phyloP scores from a whole-genome alignment of 1,140 invertebrate genomes.

The Solenopsis invicta region DNA sequence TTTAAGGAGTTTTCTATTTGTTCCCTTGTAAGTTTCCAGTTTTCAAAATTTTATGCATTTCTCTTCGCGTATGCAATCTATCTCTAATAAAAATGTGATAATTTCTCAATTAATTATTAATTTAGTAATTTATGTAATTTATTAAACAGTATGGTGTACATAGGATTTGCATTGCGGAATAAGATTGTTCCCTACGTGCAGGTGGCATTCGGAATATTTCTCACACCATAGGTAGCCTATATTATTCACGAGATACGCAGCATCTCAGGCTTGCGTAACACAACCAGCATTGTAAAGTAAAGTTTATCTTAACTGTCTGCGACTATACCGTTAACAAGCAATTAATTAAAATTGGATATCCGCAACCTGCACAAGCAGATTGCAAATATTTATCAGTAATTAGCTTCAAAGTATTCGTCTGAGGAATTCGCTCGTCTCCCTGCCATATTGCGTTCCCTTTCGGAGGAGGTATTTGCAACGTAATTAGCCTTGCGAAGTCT shows the following conservation, averaged over 20 bases:
- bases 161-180: slow-evolving; percentile 20
- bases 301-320: slow-evolving; percentile 40
- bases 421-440: slow-evolving; percentile 54
- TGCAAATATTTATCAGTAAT: slow-evolving; percentile 65
- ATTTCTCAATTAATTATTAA: slow-evolving; percentile 8
- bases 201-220: slow-evolving; percentile 36
- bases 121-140: background rate
- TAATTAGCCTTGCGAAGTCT: slow-evolving; percentile 57
- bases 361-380: slow-evolving; percentile 55
- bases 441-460: slow-evolving; percentile 56
- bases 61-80: background rate
- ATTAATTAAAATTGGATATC: slow-evolving; percentile 61
- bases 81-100: background rate
- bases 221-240: background rate
- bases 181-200: background rate
- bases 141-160: background rate
- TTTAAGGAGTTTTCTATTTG: background rate
- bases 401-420: slow-evolving; percentile 60
- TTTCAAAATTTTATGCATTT: background rate
- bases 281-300: slow-evolving; percentile 57
- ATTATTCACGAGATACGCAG: slow-evolving; percentile 7
- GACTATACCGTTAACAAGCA: slow-evolving; percentile 47
- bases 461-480: slow-evolving; percentile 49
- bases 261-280: slow-evolving; percentile 2
- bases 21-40: too few relatives aligned